Evolutionary conservation across 2,113 vertebrate species (phyloP).

Genomic region (Eolophus roseicapilla): DNA sequence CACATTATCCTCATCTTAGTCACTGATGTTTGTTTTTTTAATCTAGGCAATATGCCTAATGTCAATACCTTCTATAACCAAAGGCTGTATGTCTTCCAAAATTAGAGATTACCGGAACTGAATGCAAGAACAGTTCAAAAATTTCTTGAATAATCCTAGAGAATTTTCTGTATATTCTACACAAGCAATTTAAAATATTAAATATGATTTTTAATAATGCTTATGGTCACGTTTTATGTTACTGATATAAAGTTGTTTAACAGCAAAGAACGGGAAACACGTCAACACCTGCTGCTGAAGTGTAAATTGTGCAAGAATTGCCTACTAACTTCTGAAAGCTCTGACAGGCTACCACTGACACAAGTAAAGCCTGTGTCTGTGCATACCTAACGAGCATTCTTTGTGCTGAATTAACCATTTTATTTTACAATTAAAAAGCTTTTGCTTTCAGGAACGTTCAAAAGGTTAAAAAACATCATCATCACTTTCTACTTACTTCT

Average conservation of each 20-base stretch:
- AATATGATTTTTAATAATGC: background rate
- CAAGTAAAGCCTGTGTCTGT: background rate
- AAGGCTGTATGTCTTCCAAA: background rate
- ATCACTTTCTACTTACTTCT: slow-evolving; percentile 80
- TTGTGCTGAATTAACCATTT: background rate
- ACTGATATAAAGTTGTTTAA: background rate
- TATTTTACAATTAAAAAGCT: background rate
- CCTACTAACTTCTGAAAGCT: background rate
- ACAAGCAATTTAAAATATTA: background rate
- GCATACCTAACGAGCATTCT: rapidly evolving
- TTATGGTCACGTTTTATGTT: background rate
- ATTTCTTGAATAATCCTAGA: background rate
- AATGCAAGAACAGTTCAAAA: background rate
- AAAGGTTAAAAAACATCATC: rapidly evolving
- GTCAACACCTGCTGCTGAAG: background rate
- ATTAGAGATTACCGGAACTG: background rate
- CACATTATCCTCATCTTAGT: background rate
- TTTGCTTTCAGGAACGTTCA: background rate
- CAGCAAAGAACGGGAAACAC: background rate
- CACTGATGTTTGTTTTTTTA: background rate
- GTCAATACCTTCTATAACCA: background rate
- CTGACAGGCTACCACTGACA: background rate
- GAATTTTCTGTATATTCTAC: background rate
- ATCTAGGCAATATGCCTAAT: background rate
- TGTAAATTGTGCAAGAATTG: background rate